These are phyloP conservation scores for Anthonomus grandis DNA, from an alignment of 1,140 invertebrate genomes.

Conservation along the genomic window DNA sequence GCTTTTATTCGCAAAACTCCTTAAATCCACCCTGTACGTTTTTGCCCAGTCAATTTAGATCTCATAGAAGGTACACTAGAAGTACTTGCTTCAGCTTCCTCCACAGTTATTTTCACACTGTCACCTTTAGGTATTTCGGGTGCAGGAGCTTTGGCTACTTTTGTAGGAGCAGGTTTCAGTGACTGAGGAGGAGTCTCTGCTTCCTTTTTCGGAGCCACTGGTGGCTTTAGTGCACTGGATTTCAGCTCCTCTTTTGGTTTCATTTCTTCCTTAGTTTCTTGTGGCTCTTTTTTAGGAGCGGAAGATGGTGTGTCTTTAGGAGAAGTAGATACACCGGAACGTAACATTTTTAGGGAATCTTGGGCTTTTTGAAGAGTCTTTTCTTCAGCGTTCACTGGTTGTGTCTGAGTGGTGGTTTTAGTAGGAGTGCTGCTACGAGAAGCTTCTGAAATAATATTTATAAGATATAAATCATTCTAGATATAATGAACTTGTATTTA, in stretches of 20 bases:
- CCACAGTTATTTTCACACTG: background rate
- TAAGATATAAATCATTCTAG: too few relatives aligned
- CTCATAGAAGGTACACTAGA: background rate
- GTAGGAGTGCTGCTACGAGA: too few relatives aligned
- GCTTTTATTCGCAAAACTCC: too few relatives aligned
- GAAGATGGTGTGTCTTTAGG: background rate
- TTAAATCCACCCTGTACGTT: slow-evolving; percentile 37
- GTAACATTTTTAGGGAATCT: too few relatives aligned
- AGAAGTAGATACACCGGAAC: too few relatives aligned
- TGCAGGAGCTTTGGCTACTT: background rate
- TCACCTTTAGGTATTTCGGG: background rate
- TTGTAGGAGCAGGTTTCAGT: background rate
- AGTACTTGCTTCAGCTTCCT: background rate
- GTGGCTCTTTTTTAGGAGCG: background rate
- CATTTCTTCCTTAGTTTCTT: background rate
- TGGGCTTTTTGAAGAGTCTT: too few relatives aligned
- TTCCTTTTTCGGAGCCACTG: background rate
- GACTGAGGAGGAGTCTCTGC: background rate
- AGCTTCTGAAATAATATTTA: too few relatives aligned
- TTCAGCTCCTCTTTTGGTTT: background rate
- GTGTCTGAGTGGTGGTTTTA: too few relatives aligned
- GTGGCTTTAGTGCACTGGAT: background rate
- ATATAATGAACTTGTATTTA: too few relatives aligned
- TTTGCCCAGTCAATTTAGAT: slow-evolving; percentile 36
- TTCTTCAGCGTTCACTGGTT: too few relatives aligned